Evolutionary conservation across 1,140 invertebrate species (phyloP).

Genomic region (Neodiprion virginianus): DNA sequence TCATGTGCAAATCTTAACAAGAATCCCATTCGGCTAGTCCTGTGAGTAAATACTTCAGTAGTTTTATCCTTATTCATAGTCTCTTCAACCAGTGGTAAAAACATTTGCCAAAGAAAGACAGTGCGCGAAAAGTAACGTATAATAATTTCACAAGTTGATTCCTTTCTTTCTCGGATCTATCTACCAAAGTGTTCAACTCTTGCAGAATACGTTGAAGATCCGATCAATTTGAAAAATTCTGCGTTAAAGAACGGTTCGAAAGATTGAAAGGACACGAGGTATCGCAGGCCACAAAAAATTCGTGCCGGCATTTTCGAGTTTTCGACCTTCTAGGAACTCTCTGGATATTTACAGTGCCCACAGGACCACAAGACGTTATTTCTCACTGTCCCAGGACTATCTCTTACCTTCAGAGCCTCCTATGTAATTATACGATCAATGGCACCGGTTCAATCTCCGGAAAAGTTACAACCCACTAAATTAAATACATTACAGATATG

Average conservation of each 20-base stretch:
- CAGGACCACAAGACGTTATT: not conserved
- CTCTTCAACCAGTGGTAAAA: too few relatives aligned
- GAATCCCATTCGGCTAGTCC: too few relatives aligned
- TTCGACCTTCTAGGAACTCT: slow-evolving; percentile 5
- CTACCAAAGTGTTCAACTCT: too few relatives aligned
- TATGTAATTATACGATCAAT: not conserved
- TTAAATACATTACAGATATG: not conserved
- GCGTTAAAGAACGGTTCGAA: not conserved
- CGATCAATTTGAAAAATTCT: not conserved
- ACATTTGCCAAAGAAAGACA: too few relatives aligned
- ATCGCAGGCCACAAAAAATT: not conserved
- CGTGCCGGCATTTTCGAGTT: not conserved
- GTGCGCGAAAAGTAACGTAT: too few relatives aligned
- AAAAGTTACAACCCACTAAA: not conserved
- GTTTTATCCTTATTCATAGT: too few relatives aligned
- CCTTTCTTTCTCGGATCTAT: too few relatives aligned
- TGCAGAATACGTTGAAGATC: too few relatives aligned
- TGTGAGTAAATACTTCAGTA: not conserved
- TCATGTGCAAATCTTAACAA: not conserved
- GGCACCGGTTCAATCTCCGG: not conserved
- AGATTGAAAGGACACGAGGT: not conserved
- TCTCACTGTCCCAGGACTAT: slow-evolving; percentile 3
- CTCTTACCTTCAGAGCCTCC: not conserved
- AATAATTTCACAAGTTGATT: too few relatives aligned
- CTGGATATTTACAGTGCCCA: slow-evolving; percentile 5